phyloP scores from a whole-genome alignment of 2,113 vertebrate genomes.

The Thomomys bottae region DNA sequence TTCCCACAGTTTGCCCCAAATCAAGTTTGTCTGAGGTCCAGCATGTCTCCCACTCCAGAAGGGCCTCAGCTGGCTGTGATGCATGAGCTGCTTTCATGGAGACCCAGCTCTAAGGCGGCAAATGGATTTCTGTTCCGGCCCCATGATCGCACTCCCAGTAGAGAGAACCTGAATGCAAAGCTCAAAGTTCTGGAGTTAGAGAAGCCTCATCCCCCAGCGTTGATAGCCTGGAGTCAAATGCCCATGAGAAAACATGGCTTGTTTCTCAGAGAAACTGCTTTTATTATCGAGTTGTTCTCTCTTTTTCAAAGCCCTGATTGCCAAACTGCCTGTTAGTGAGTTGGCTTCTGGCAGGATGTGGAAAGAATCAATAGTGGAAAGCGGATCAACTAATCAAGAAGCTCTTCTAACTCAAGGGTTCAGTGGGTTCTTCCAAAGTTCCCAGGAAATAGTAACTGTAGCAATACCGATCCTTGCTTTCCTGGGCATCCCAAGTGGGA shows the following conservation, averaged over 20 bases:
- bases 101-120: not conserved
- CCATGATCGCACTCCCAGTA: rapidly evolving
- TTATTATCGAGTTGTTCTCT: not conserved
- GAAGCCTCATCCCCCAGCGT: rapidly evolving
- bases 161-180: not conserved
- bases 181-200: not conserved
- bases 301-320: not conserved
- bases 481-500: not conserved
- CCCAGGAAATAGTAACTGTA: not conserved
- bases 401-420: not conserved
- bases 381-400: not conserved
- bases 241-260: not conserved
- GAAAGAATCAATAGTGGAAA: rapidly evolving
- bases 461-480: not conserved
- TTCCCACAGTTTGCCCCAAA: not conserved
- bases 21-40: not conserved
- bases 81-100: too few relatives aligned
- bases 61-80: not conserved
- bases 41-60: not conserved
- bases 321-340: not conserved
- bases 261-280: not conserved
- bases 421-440: not conserved
- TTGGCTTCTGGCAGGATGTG: not conserved
- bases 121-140: not conserved
- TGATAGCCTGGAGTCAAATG: too few relatives aligned